A percentile compares a stretch with the other conserved stretches of the same genome.
These are phyloP conservation scores for Acestrorhynchus altus DNA, from an alignment of 2,797 vertebrate genomes.

Conservation along the genomic window DNA sequence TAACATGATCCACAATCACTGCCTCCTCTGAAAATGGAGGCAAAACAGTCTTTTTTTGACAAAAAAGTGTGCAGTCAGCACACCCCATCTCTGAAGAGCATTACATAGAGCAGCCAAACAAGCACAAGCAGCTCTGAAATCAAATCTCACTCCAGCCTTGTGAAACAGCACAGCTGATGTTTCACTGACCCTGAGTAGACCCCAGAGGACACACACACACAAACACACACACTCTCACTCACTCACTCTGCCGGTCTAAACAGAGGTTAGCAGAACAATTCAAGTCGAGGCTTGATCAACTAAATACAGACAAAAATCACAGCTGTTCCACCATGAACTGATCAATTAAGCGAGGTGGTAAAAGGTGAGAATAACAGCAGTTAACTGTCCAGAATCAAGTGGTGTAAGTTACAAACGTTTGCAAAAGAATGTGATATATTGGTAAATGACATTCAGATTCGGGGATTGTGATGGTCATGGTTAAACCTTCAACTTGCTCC, in stretches of 20 bases:
- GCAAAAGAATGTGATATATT: too few relatives aligned
- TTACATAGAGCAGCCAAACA: slow-evolving; percentile 22
- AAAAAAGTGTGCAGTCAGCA: slow-evolving; percentile 30
- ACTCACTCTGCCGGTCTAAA: background rate
- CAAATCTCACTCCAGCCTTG: slow-evolving; percentile 45
- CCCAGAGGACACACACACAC: slow-evolving; percentile 28
- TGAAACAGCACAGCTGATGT: slow-evolving; percentile 48
- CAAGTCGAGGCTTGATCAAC: slow-evolving; percentile 23
- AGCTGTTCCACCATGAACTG: background rate
- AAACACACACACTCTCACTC: background rate
- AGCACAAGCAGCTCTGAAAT: slow-evolving; percentile 20
- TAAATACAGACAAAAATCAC: background rate
- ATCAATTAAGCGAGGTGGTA: slow-evolving; percentile 15
- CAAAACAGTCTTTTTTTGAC: slow-evolving; percentile 2
- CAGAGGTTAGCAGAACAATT: background rate
- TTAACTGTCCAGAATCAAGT: background rate
- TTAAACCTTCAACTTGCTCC: too few relatives aligned
- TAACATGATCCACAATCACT: slow-evolving; percentile 36
- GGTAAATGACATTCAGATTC: too few relatives aligned
- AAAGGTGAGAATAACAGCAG: slow-evolving; percentile 24
- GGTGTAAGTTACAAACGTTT: too few relatives aligned
- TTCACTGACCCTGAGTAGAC: slow-evolving; percentile 47
- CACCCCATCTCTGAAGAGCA: slow-evolving; percentile 33
- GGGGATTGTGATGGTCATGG: too few relatives aligned
- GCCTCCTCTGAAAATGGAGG: slow-evolving; percentile 45